Base-by-base conservation (phyloP, 2,113 vertebrate species). In the Rynchops niger region DNA sequence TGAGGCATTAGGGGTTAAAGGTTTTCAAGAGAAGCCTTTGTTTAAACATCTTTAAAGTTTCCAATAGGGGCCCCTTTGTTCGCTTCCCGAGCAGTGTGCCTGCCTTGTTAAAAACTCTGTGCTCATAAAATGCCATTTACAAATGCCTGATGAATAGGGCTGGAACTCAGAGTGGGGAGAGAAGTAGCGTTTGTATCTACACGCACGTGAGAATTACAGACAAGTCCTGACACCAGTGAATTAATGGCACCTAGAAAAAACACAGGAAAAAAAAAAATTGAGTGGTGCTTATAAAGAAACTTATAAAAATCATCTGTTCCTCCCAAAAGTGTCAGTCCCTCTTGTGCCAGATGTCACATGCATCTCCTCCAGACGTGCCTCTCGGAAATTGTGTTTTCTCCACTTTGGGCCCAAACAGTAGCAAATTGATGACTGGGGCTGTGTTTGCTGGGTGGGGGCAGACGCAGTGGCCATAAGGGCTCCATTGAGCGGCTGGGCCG, bases 51-150 rank as follows among this genome's bases (percentile, higher is more conserved):
- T 93, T 95, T 89, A 91, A 92, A 78, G 80, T 95, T 96, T 96
- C 92, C 93, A 97, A 93, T 92, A 97, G 95, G 95, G 88, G 81
- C 88, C 91, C 49, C 95, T 98, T 94, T 95, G 93, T 97, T 96
- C 47, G 0, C 84, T 92, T 74, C 47, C 18, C 2, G 66, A 95
- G 88, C 91, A 70, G 82, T 7, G 26, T 72, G 83, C 94, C 95
- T 95, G 93, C 89, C 94, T 66, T 43, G 73, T 82, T 95, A 89
- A 85, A 95, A 90, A 91, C 73, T 69, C 65, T n/a, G n/a, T n/a
- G n/a, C 79, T 92, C 85, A 72, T 94, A 88, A 97, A 97, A 92
- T 96, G 73, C 89, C 86, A 47, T 93, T 96, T 89, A 66, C 43
- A 72, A 91, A 95, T 10, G 56, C 36, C 49, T 63, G 49, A 38